Evolutionary conservation across 2,113 vertebrate genomes (phyloP), one percentile per base, ranked within the genome.

Genomic region (Menidia beryllina): DNA sequence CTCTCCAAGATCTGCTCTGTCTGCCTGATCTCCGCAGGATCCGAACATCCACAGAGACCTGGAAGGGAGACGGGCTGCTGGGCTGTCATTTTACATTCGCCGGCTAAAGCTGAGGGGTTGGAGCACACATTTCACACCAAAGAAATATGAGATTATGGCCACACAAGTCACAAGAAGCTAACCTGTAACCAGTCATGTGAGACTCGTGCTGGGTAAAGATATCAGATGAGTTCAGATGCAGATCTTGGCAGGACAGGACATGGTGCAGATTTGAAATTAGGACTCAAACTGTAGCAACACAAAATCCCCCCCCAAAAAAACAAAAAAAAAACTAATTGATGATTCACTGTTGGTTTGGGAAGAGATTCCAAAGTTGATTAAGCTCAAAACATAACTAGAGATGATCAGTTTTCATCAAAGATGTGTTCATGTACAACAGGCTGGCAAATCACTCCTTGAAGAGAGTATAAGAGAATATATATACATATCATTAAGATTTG

Each of bases 1-100:
- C 82, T 86, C 54, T 71, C 58, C 57, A 61, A 86, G 86, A 77
- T 77, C 73, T 82, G 75, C 84, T 84, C 75, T 82, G 82, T 69
- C 65, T 69, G 78, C 74, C 83, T 87, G 82, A 78, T 89, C 87
- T 88, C 85, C 84, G 63, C 82, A 77, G 86, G 87, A 78, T 86
- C 82, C 64, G 71, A 82, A 78, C 72, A 55, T 85, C 82, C 77
- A 65, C 69, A 65, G 62, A 81, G 74, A 65, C 56, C 83, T 54
- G 66, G 23, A 58, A 54, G 57, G 66, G 49, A 59, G 69, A 2
- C 39, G 24, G 72, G 82, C 63, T 9, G 38, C 81, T 45, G 57
- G 53, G 75, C 47, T 73, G 57, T 72, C 41, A 51, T n/a, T 27
- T 39, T 43, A 47, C 47, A 63, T 48, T 54, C 11, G 47, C 50